Evolutionary conservation across 2,888 invertebrate genomes (phyloP), one percentile per base, ranked within the genome.

Genomic region (Osmoderma eremita): DNA sequence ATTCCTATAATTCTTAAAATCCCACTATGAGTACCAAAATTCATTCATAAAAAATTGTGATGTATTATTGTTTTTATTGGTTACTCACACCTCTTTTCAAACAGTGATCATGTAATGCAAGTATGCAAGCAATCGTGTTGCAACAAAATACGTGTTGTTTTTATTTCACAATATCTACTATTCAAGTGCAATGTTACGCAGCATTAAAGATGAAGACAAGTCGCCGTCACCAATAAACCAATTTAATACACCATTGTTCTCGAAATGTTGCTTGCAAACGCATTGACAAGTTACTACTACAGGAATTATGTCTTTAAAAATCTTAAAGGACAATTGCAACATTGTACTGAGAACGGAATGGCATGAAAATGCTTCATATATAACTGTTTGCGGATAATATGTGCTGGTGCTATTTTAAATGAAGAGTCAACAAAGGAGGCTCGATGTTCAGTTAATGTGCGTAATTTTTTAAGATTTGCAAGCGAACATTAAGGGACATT

Each of bases 381-480:
- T 42, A 48, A 17, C 58, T 61, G 18, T 61, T 45, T 61, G 45
- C 45, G 58, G 58, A 39, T 42, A 50, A 51, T 53, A 53, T 18
- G 41, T 63, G 63, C 53, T 18, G 30, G n/a, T 17, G 58, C 18
- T 18, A 41, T 49, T 48, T 65, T 65, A 65, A 42, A 65, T 20
- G 38, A 13, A 38, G 22, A 65, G 58, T 65, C 17, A 38, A 49
- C n/a, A n/a, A 56, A 15, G 58, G 22, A 58, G 38, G 38, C 58
- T 65, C 49, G 38, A 38, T 18, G 39, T 41, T 24, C 65, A 45
- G n/a, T n/a, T n/a, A n/a, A n/a, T n/a, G n/a, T n/a, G n/a, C n/a
- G n/a, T n/a, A n/a, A n/a, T n/a, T n/a, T n/a, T n/a, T n/a, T n/a
- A n/a, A n/a, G n/a, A n/a, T n/a, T 45, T 61, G 13, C 17, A 50